These are phyloP conservation scores for Nothoprocta pentlandii DNA, from an alignment of 2,113 vertebrate genomes.

Conservation along the genomic window DNA sequence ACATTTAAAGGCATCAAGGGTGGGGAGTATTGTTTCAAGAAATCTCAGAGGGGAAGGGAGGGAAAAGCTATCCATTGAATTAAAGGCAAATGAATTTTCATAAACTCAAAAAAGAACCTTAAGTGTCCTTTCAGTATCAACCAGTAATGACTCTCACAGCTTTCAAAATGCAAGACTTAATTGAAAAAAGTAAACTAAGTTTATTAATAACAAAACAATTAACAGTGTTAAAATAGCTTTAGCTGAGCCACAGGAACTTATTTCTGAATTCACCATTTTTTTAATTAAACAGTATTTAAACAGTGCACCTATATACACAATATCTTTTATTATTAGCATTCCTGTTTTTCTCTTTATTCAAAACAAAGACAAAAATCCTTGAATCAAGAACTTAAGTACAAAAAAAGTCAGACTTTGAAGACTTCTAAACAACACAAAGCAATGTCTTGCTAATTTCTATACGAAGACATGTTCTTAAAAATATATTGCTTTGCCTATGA, in stretches of 20 bases:
- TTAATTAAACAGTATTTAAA: background rate
- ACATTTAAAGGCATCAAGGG: background rate
- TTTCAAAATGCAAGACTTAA: background rate
- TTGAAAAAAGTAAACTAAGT: background rate
- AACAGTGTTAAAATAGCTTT: background rate
- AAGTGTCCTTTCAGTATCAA: background rate
- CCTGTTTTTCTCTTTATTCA: background rate
- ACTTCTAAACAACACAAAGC: no score
- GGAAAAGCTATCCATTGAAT: background rate
- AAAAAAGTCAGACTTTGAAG: background rate
- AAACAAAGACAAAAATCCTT: background rate
- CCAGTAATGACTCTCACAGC: background rate
- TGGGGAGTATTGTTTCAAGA: background rate
- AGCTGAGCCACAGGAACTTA: background rate
- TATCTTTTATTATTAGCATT: background rate
- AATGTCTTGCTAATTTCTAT: no score
- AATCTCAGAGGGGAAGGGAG: fast-evolving
- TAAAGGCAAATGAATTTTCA: constrained; percentile 2
- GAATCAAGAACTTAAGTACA: background rate
- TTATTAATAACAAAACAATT: background rate
- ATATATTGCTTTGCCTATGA: background rate
- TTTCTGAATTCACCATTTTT: background rate
- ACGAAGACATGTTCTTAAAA: background rate
- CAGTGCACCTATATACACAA: background rate
- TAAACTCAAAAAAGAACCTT: background rate